Evolutionary conservation across 1,140 invertebrate species (phyloP), one percentile per base, ranked within the genome.

Genomic region (Lineus longissimus): DNA sequence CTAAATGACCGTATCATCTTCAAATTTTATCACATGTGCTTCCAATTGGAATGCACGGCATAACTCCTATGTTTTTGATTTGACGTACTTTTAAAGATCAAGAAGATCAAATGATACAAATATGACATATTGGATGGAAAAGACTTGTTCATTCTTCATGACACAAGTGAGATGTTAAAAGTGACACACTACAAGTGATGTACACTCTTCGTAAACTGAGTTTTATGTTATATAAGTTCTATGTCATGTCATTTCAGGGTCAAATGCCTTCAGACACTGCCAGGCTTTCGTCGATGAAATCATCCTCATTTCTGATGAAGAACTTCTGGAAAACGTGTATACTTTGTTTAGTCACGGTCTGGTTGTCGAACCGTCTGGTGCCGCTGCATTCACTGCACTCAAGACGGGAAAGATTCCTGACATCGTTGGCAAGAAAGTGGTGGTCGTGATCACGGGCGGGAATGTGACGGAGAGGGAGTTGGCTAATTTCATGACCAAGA

Each of bases 291-390:
- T 77, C 17, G 70, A 78, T 19, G 74, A 73, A 27, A 68, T 78
- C 1, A 31, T 78, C 2, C 66, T 79, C 2, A 76, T 79, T 9
- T 70, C 71, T 6, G 75, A 78, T 59, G 58, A 70, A 45, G 77
- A 79, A 63, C 70, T 79, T 30, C 0, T 75, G 0, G 31, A 65
- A 2, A 61, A 66, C 47, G 71, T 77, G 72, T 61, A 62, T 19
- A 51, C 62, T 9, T 63, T 79, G n/a, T 75, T 72, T 64, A 25
- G 71, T n/a, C 55, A 62, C n/a, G 76, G 76, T 27, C 62, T 78
- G 25, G 70, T 74, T n/a, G 77, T 73, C 0, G 77, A 79, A 63
- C 75, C 76, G 1, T 74, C 76, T 7, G 77, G 76, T n/a, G 67
- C 68, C 63, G 77, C 77, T 29, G 77, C 73, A 11, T 68, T 78